Percentiles rank a stretch among this genome's conserved stretches.
phyloP scores from a whole-genome alignment of 2,113 vertebrate species.

The Gopherus flavomarginatus region DNA sequence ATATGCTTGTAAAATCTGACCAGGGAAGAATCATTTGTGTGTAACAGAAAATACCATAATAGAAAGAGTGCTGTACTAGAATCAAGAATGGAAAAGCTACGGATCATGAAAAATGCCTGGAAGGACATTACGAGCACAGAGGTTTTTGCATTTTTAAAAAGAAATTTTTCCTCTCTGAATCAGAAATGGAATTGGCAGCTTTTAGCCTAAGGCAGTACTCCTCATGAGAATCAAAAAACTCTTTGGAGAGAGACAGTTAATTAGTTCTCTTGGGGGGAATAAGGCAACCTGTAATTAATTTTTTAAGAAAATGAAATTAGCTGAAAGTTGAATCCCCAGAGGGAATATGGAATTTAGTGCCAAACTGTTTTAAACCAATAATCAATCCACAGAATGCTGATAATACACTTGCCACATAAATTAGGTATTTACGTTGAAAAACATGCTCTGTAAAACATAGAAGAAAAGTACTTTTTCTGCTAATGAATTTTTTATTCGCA shows the following conservation, averaged over 20 bases:
- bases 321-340: not conserved
- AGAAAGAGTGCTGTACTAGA: not conserved
- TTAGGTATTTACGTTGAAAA: slow-evolving; percentile 39
- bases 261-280: slow-evolving; percentile 52
- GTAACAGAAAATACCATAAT: not conserved
- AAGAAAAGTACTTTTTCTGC: not conserved
- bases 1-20: not conserved
- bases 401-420: not conserved
- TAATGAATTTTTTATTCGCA: slow-evolving; percentile 35
- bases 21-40: not conserved
- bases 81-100: not conserved
- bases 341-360: not conserved
- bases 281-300: slow-evolving; percentile 60
- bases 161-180: slow-evolving; percentile 35
- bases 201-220: slow-evolving; percentile 42
- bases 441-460: slow-evolving; percentile 33
- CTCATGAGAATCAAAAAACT: slow-evolving; percentile 34
- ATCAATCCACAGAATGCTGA: not conserved
- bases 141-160: not conserved
- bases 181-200: slow-evolving; percentile 48
- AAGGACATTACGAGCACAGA: not conserved
- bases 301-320: slow-evolving; percentile 53
- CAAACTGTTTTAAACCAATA: not conserved
- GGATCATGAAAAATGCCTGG: not conserved
- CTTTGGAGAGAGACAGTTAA: slow-evolving; percentile 60